These are phyloP conservation scores for Jaculus jaculus DNA, from an alignment of 2,113 vertebrate species.

Conservation along the genomic window DNA sequence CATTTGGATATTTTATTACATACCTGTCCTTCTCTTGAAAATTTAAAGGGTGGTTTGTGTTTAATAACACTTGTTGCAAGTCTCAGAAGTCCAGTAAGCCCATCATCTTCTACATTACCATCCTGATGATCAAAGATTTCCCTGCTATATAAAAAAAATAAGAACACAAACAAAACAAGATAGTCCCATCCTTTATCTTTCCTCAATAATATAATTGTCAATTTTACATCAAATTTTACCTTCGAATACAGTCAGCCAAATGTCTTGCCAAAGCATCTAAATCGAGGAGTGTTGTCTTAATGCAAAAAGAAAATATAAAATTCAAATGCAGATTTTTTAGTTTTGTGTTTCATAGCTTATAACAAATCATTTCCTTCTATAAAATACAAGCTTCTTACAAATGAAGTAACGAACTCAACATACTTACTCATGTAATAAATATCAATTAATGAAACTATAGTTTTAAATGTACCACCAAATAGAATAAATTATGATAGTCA, in stretches of 20 bases:
- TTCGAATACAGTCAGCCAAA: slow-evolving; percentile 98
- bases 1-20: slow-evolving; percentile 11
- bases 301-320: slow-evolving; percentile 73
- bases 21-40: slow-evolving; percentile 96
- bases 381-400: not conserved
- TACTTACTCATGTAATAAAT: not conserved
- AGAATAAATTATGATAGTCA: too few relatives aligned
- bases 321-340: slow-evolving; percentile 19
- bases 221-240: slow-evolving; percentile 84
- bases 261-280: slow-evolving; percentile 97
- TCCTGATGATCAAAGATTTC: slow-evolving; percentile 99
- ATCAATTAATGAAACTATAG: not conserved
- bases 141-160: slow-evolving; percentile 84
- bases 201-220: not conserved
- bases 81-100: slow-evolving; percentile 94
- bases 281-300: slow-evolving; percentile 96
- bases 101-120: slow-evolving; percentile 96
- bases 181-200: slow-evolving; percentile 9
- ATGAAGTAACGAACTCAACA: slow-evolving; percentile 19
- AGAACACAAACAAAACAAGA: slow-evolving; percentile 23
- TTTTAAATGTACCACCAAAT: not conserved
- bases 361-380: not conserved
- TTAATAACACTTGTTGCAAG: slow-evolving; percentile 97
- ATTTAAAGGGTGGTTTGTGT: slow-evolving; percentile 99
- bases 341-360: not conserved